Percentiles rank a stretch among this genome's conserved stretches.
phyloP scores from a whole-genome alignment of 2,888 invertebrate species.

The Folsomia manolachei region DNA sequence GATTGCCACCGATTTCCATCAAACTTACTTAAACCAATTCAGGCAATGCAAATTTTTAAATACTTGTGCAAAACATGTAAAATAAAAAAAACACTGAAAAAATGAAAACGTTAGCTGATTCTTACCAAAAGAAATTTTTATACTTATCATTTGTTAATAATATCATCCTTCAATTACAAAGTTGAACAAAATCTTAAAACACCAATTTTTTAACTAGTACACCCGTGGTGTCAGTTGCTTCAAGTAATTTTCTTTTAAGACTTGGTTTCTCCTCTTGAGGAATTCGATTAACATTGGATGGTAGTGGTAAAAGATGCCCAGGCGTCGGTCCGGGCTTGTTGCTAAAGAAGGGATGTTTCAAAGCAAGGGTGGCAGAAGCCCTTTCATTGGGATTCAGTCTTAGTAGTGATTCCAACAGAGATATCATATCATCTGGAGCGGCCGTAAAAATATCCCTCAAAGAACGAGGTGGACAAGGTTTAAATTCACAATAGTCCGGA shows the following conservation, averaged over 20 bases:
- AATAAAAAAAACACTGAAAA: no score
- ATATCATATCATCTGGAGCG: constrained; percentile 84
- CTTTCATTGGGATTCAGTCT: constrained; percentile 78
- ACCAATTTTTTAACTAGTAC: constrained; percentile 46
- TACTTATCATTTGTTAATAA: no score
- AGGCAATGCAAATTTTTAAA: no score
- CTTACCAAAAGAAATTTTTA: no score
- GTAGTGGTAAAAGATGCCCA: constrained; percentile 78
- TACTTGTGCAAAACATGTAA: no score
- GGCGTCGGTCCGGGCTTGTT: constrained; percentile 85
- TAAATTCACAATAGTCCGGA: constrained; percentile 93
- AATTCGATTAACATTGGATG: constrained; percentile 62
- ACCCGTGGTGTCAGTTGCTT: constrained; percentile 60
- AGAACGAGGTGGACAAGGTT: constrained; percentile 77
- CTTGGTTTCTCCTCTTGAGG: constrained; percentile 63
- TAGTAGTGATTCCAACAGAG: constrained; percentile 73
- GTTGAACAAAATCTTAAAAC: constrained; percentile 34
- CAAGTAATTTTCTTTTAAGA: constrained; percentile 72
- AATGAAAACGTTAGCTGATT: no score
- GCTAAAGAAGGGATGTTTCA: constrained; percentile 86
- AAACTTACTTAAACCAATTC: no score
- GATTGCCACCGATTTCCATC: no score
- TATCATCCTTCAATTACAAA: neutral
- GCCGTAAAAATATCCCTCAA: constrained; percentile 92
- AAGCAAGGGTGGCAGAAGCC: constrained; percentile 75